Evolutionary conservation across 1,140 invertebrate species (phyloP), one percentile per base, ranked within the genome.

Genomic region (Dufourea novaeangliae): DNA sequence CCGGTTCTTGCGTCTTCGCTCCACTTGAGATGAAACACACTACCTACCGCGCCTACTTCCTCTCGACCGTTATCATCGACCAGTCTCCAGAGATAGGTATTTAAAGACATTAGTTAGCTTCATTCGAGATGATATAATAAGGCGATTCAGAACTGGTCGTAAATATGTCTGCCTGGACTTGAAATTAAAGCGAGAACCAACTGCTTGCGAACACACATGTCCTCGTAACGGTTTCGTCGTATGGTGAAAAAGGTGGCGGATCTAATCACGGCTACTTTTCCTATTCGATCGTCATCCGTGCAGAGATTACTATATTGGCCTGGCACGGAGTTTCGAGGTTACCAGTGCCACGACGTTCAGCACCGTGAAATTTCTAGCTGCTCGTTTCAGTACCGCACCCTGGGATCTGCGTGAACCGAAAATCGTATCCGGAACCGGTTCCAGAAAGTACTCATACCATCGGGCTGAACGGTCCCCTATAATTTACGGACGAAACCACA

Each of bases 361-460:
- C 69, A 61, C 17, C 50, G 63, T 73, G 66, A 69, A 66, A 82
- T 50, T 11, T 67, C 37, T 52, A 61, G 50, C 17, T 56, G 66
- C 25, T 66, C 34, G n/a, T 32, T 41, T 79, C 54, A 32, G 50
- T 25, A n/a, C n/a, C 39, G 34, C 41, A 22, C 17, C 44, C 52
- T 32, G 22, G 29, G 39, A 8, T 37, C 4, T 37, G 3, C 34
- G 34, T 37, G n/a, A n/a, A n/a, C n/a, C n/a, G n/a, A n/a, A n/a
- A n/a, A 41, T 54, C 37, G 56, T 41, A 50, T 82, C 34, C 54
- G 27, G 27, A 82, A 83, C 81, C 81, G 81, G 80, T 83, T 83
- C 62, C 50, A 64, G 75, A 69, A 78, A 82, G 78, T 63, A 78
- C 41, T 54, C 81, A n/a, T n/a, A 44, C 82, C 79, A 72, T 39